These are phyloP conservation scores for Brachyistius frenatus DNA, from an alignment of 2,113 vertebrate species.

Conservation along the genomic window DNA sequence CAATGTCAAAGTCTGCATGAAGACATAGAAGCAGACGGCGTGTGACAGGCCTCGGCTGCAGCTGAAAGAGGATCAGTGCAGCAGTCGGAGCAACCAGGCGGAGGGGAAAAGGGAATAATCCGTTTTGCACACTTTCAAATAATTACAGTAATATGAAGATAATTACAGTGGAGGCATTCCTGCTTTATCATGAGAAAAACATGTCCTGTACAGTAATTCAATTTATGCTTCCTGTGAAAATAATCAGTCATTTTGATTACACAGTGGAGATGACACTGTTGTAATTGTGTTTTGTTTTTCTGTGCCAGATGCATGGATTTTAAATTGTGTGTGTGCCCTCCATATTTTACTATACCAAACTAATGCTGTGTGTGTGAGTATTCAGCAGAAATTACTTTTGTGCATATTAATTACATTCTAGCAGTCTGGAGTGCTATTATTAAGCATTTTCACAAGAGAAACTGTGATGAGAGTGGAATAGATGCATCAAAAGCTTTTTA, in stretches of 20 bases:
- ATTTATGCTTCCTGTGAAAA: conserved; percentile 80
- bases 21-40: conserved; percentile 60
- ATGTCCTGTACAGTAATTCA: conserved; percentile 78
- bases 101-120: conserved; percentile 70
- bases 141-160: conserved; percentile 84
- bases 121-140: conserved; percentile 81
- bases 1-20: conserved; percentile 80
- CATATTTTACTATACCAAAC: conserved; percentile 44
- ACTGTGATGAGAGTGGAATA: conserved; percentile 46
- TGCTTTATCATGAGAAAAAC: conserved; percentile 77
- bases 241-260: conserved; percentile 80
- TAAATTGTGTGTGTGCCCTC: conserved; percentile 34
- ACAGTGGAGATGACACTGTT: conserved; percentile 71
- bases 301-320: conserved; percentile 61
- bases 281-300: conserved; percentile 71
- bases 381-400: conserved; percentile 60
- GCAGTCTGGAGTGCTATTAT: conserved; percentile 48
- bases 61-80: conserved; percentile 51
- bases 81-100: conserved; percentile 34
- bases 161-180: conserved; percentile 78
- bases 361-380: conserved; percentile 51
- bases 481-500: conserved; percentile 57
- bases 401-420: conserved; percentile 71
- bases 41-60: conserved; percentile 55
- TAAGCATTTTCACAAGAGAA: conserved; percentile 53